A percentile compares a stretch with the other conserved stretches of the same genome.
Conservation (phyloP, 1,140 invertebrate species). For the Pomacea maculata region DNA sequence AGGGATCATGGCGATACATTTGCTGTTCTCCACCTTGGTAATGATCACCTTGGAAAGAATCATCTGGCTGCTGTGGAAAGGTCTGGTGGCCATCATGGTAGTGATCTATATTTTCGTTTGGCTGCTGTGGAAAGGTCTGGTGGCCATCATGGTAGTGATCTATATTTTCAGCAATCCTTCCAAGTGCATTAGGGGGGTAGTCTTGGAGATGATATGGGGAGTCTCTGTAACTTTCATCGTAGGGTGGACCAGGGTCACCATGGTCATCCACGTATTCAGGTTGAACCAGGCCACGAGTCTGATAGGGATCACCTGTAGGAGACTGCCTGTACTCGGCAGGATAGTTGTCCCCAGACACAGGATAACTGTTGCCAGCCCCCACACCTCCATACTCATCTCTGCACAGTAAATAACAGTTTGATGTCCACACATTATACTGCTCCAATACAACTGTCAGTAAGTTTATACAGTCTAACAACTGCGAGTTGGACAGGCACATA, state of each 20-base stretch:
- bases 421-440: background rate
- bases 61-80: background rate
- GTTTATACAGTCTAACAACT: no score
- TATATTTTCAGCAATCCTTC: background rate
- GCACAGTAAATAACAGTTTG: conserved; percentile 20
- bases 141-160: conserved; percentile 9
- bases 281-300: conserved; percentile 20
- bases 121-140: conserved; percentile 8
- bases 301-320: conserved; percentile 24
- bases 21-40: background rate
- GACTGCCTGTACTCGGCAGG: conserved; percentile 34
- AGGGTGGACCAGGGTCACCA: conserved; percentile 13
- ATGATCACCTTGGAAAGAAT: conserved; percentile 17
- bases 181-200: background rate
- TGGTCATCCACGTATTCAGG: conserved; percentile 28
- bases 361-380: conserved; percentile 22
- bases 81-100: conserved; percentile 5
- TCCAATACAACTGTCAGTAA: background rate
- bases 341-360: conserved; percentile 14
- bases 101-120: background rate
- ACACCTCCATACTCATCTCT: conserved; percentile 33
- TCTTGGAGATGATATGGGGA: conserved; percentile 15
- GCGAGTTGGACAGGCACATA: background rate
- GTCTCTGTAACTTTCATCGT: conserved; percentile 17
- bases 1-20: conserved; percentile 20